Conservation (phyloP, 2,113 vertebrate genomes). For the Monarcha castaneiventris region DNA sequence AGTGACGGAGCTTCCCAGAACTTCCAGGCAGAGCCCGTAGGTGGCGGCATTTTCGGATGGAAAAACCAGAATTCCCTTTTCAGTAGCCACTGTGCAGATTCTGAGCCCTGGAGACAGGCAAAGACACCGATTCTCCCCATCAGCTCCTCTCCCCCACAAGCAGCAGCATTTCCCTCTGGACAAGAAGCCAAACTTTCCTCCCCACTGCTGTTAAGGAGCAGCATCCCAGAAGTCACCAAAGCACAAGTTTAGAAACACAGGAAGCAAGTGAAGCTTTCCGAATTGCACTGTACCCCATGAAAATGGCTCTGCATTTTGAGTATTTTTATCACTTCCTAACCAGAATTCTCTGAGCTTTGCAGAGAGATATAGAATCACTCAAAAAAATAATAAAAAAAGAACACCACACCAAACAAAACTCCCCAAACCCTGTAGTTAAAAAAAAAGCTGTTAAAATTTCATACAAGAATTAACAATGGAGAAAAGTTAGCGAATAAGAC, state of each 20-base stretch:
- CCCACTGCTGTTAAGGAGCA: neutral
- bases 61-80: neutral
- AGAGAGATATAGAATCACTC: neutral
- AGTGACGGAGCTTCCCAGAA: neutral
- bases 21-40: conserved; percentile 16
- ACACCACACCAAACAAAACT: neutral
- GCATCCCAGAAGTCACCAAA: neutral
- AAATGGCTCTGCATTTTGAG: neutral
- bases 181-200: neutral
- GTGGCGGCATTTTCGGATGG: neutral
- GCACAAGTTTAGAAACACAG: neutral
- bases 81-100: accelerated
- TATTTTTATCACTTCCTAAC: neutral
- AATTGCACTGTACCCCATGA: neutral
- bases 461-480: neutral
- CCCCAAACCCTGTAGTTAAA: neutral
- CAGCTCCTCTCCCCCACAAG: neutral
- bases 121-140: neutral
- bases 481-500: neutral
- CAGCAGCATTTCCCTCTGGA: neutral
- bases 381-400: neutral
- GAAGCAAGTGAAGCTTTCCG: neutral
- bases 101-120: neutral
- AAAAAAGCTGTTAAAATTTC: neutral
- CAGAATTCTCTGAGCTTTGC: conserved; percentile 8